Conservation (phyloP, 2,113 vertebrate species). For the Terrapene triunguis region DNA sequence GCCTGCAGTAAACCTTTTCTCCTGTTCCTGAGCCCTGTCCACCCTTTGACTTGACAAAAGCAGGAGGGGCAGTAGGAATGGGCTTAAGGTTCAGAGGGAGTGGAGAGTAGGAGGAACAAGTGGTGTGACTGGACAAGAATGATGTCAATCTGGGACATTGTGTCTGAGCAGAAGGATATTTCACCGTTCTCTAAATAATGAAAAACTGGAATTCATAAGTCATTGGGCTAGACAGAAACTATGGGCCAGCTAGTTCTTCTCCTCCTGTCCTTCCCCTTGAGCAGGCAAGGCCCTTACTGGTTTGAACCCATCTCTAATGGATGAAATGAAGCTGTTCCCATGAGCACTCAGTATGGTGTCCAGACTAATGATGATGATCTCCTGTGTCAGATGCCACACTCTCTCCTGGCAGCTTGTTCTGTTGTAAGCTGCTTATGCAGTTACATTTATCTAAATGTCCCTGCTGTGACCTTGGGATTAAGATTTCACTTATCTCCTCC, state of each 20-base stretch:
- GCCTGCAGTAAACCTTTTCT: background rate
- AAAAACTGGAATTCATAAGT: background rate
- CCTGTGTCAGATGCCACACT: background rate
- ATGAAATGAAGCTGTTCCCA: background rate
- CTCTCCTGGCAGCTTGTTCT: background rate
- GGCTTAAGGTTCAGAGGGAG: background rate
- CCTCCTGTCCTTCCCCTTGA: background rate
- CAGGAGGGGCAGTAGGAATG: background rate
- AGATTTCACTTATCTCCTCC: background rate
- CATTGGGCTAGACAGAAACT: background rate
- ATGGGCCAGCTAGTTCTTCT: background rate
- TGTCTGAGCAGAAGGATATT: background rate
- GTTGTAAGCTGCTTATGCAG: background rate
- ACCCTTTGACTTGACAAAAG: background rate
- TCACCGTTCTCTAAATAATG: background rate
- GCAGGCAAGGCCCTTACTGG: background rate
- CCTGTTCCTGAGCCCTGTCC: background rate
- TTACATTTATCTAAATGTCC: background rate
- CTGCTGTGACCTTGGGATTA: background rate
- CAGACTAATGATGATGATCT: background rate
- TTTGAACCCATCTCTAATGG: background rate
- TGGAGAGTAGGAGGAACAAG: background rate
- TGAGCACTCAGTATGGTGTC: too few relatives aligned
- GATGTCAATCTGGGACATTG: background rate
- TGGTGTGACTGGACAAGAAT: background rate